Conservation (phyloP, 2,113 vertebrate species). For the Amphiprion ocellaris region DNA sequence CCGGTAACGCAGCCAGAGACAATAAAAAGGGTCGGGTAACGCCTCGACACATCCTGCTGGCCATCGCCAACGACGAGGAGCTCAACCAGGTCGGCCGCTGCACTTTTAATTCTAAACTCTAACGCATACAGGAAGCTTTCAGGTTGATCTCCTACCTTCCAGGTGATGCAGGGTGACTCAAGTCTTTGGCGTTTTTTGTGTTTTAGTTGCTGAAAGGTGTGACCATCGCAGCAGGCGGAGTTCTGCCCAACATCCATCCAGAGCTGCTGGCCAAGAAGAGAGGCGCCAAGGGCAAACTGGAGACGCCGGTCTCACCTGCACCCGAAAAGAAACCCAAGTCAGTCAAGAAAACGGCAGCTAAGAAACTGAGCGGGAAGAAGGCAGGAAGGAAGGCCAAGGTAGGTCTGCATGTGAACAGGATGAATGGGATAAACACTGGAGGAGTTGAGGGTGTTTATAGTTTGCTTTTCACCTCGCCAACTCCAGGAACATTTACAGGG, state of each 20-base stretch:
- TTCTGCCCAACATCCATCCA: conserved; percentile 97
- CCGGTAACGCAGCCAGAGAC: conserved; percentile 97
- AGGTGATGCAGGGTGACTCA: background rate
- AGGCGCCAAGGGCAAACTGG: conserved; percentile 95
- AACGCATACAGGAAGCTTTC: too few relatives aligned
- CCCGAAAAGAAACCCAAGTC: conserved; percentile 93
- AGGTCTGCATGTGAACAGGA: background rate
- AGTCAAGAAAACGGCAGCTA: conserved; percentile 90
- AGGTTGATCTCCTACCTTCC: background rate
- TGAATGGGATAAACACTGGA: too few relatives aligned
- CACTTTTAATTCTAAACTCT: background rate
- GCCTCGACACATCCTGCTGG: conserved; percentile 96
- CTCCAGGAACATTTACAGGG: too few relatives aligned
- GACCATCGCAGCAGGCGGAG: conserved; percentile 97
- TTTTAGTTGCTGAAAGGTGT: conserved; percentile 95
- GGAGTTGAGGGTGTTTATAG: too few relatives aligned
- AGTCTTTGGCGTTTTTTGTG: conserved; percentile 8
- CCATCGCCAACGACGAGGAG: conserved; percentile 98
- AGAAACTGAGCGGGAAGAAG: conserved; percentile 91
- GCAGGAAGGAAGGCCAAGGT: conserved; percentile 92
- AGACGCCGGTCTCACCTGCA: conserved; percentile 92
- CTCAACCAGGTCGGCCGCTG: conserved; percentile 91
- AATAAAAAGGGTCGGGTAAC: conserved; percentile 99
- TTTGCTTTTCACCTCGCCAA: too few relatives aligned
- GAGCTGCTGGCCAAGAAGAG: conserved; percentile 97